phyloP scores from a whole-genome alignment of 2,113 vertebrate species.

The Amphilophus citrinellus region DNA sequence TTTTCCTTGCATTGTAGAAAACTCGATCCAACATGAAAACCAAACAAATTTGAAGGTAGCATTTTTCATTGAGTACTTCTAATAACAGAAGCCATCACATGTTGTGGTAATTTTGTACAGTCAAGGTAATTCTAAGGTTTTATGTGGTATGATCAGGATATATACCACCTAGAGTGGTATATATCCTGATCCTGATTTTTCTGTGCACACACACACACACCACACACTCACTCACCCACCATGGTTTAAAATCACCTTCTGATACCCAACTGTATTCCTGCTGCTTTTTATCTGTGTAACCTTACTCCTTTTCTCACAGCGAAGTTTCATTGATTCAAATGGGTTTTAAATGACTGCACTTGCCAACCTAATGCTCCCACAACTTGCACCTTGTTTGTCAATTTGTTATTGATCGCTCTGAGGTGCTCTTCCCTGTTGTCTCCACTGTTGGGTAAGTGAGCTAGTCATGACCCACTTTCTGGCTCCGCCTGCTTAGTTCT shows the following conservation, averaged over 20 bases:
- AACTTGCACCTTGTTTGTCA: slow-evolving; percentile 29
- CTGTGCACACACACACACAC: not conserved
- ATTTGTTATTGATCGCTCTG: slow-evolving; percentile 53
- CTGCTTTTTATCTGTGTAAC: slow-evolving; percentile 10
- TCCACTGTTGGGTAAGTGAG: not conserved
- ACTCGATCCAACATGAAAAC: not conserved
- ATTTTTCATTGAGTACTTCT: not conserved
- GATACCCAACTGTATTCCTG: not conserved
- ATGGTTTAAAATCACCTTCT: not conserved
- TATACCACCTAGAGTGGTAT: too few species aligned
- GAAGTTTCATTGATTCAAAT: slow-evolving; percentile 43
- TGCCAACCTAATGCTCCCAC: slow-evolving; percentile 24
- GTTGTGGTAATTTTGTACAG: not conserved
- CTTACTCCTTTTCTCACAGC: not conserved
- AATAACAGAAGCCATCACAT: not conserved
- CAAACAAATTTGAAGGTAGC: not conserved
- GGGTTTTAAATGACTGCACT: slow-evolving; percentile 52
- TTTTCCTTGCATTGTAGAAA: not conserved
- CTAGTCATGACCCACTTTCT: slow-evolving; percentile 25
- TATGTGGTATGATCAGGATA: too few species aligned
- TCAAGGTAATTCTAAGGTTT: not conserved
- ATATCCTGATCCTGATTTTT: not conserved
- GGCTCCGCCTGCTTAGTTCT: slow-evolving; percentile 34
- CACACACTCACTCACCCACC: not conserved
- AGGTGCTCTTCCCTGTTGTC: slow-evolving; percentile 17